Base-by-base conservation (phyloP, 2,888 invertebrate species). In the Phorcus lineatus region DNA sequence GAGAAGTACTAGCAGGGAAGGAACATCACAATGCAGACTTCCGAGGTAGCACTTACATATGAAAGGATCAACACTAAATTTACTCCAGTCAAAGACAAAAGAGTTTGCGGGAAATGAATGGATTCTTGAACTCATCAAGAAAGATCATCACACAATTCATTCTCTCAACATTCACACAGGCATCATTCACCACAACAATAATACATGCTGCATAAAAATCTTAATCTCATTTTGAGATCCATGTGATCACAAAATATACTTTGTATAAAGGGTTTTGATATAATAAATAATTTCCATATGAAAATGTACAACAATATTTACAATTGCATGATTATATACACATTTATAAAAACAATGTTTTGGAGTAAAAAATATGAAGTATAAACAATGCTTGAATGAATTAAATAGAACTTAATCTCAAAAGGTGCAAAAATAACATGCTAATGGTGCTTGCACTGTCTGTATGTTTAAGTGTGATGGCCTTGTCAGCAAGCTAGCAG, bases 231-330 rank as follows among this genome's bases (percentile, higher is more conserved):
- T 62, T 78, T 78, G 74, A 70, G 70, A 81, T 74, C 79, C n/a
- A 74, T 79, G 79, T 79, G 74, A 82, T 79, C 79, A 81, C 79
- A 79, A 79, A 81, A 82, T 66, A 81, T 67, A 80, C 74, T 74
- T 80, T 80, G 82, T 79, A 79, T 80, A 55, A 77, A 31, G 74
- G 79, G 78, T 79, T 77, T 47, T 77, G 76, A 80, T 80, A 82
- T 78, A 82, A 62, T 81, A 79, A 75, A 57, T 76, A 76, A 76
- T 76, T 76, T 55, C 78, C 55, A 78, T 55, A 78, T 80, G 80
- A 80, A 82, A 82, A 78, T 82, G 78, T 82, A 82, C 82, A 82
- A 77, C 82, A 76, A 55, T 80, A 78, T 80, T 75, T 82, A 80
- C 80, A 82, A 67, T 22, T 79, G 77, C 55, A 62, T 80, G 67